Evolutionary conservation across 2,888 invertebrate species (phyloP).

Genomic region (Homarus gammarus): DNA sequence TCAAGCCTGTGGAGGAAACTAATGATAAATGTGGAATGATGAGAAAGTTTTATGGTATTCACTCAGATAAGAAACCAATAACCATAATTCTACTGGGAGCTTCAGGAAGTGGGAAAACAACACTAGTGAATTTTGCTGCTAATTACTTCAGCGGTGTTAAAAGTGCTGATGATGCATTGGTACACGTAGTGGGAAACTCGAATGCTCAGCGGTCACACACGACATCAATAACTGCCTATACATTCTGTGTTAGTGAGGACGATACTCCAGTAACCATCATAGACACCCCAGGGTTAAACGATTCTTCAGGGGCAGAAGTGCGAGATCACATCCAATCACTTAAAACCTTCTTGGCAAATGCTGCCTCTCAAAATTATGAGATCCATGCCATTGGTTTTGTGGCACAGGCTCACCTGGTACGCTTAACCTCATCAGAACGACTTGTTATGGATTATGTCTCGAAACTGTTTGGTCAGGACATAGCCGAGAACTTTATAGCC

Average conservation of each 20-base stretch:
- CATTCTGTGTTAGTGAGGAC: slow-evolving; percentile 26
- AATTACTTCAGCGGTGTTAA: slow-evolving; percentile 42
- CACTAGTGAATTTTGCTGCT: slow-evolving; percentile 43
- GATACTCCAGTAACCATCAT: slow-evolving; percentile 42
- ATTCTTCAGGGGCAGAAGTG: slow-evolving; percentile 52
- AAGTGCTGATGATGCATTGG: slow-evolving; percentile 18
- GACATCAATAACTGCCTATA: slow-evolving; percentile 41
- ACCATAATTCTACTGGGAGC: slow-evolving; percentile 48
- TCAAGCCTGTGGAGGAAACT: slow-evolving; percentile 4
- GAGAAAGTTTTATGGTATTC: slow-evolving; percentile 41
- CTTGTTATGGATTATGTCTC: slow-evolving; percentile 51
- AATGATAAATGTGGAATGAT: slow-evolving; percentile 36
- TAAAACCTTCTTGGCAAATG: slow-evolving; percentile 57
- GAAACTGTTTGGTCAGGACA: slow-evolving; percentile 46
- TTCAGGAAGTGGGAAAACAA: slow-evolving; percentile 59
- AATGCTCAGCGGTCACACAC: slow-evolving; percentile 37
- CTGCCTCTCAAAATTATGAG: slow-evolving; percentile 16
- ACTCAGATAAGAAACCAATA: slow-evolving; percentile 13
- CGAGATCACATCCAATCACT: slow-evolving; percentile 51
- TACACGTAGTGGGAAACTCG: slow-evolving; percentile 7
- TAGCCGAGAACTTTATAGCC: slow-evolving; percentile 27
- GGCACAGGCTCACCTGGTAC: slow-evolving; percentile 59
- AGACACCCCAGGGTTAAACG: slow-evolving; percentile 58
- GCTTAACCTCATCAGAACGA: slow-evolving; percentile 58
- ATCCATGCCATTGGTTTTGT: slow-evolving; percentile 62